These are phyloP conservation scores for Hyles euphorbiae DNA, from an alignment of 1,140 invertebrate genomes.

Conservation along the genomic window DNA sequence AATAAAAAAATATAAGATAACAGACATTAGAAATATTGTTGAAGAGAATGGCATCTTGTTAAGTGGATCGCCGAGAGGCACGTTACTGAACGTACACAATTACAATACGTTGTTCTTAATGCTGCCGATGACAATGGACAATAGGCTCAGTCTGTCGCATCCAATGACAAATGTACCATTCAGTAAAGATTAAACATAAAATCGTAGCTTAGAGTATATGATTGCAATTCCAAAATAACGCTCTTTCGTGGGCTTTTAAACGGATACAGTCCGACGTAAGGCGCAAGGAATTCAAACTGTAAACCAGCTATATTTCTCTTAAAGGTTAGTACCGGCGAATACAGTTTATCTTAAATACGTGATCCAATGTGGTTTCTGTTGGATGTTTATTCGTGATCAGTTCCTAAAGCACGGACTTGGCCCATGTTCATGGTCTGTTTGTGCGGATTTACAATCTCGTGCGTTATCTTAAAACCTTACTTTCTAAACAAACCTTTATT, in stretches of 20 bases:
- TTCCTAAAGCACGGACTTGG: slow-evolving; percentile 2
- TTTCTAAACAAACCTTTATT: too few relatives aligned
- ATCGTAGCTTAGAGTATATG: too few relatives aligned
- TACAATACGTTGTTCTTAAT: neutral
- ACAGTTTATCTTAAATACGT: slow-evolving; percentile 5
- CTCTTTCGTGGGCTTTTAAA: too few relatives aligned
- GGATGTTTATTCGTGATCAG: slow-evolving; percentile 6
- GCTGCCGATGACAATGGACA: slow-evolving; percentile 1
- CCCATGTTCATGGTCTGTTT: slow-evolving; percentile 4
- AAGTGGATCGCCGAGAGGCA: too few relatives aligned
- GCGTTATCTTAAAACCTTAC: neutral
- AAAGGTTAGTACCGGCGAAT: neutral
- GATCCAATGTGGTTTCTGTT: slow-evolving; percentile 4
- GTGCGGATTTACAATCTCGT: slow-evolving; percentile 1
- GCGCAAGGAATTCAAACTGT: too few relatives aligned
- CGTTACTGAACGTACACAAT: neutral
- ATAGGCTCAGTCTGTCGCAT: neutral
- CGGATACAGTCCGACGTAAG: too few relatives aligned
- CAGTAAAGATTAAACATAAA: too few relatives aligned
- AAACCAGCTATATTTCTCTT: neutral
- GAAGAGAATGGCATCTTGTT: too few relatives aligned
- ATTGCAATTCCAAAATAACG: too few relatives aligned
- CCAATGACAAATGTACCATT: too few relatives aligned
- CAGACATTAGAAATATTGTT: too few relatives aligned
- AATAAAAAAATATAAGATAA: too few relatives aligned